Evolutionary conservation across 2,888 invertebrate genomes (phyloP), one percentile per base, ranked within the genome.

Genomic region (Hirtodrosophila confusa): DNA sequence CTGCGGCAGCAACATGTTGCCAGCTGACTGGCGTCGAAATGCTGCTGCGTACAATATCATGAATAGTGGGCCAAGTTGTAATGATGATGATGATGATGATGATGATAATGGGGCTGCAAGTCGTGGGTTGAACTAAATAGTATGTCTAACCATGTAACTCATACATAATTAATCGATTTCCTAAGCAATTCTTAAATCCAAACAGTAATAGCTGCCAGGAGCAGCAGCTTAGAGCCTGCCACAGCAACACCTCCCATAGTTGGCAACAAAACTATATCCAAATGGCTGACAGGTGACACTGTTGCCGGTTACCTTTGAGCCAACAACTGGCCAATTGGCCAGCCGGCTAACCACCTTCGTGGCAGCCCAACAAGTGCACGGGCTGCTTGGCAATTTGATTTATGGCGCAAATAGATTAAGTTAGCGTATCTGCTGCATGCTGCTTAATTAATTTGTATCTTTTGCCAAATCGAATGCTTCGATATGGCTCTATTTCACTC

Each of bases 401-500:
- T 90, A 90, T 89, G 69, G 88, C 78, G 77, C 78, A 75, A 88
- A 90, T 90, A 88, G 89, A 89, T 89, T 85, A 86, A 90, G 89
- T 89, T 85, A 89, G 88, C 89, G 78, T 90, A 84, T 90, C 88
- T 88, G 90, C 82, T 75, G 88, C 88, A 88, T 89, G 89, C 75
- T 69, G 89, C 89, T 89, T 90, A 90, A 90, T 90, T 90, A 90
- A 90, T 90, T 90, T 90, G 89, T 90, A 89, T 88, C 87, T 82
- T 80, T 85, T 82, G 82, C 88, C 89, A 84, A 89, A 88, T 85
- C 86, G 88, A 89, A 84, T 88, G 80, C 72, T 64, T 65, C 67
- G 73, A 73, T 74, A 51, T 61, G 56, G 23, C 12, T 0, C 31
- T 36, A 0, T 40, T 17, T 55, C 44, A 23, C 47, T 63, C 44